Base-by-base conservation (phyloP, 2,797 vertebrate genomes). In the Chromobotia macracanthus region DNA sequence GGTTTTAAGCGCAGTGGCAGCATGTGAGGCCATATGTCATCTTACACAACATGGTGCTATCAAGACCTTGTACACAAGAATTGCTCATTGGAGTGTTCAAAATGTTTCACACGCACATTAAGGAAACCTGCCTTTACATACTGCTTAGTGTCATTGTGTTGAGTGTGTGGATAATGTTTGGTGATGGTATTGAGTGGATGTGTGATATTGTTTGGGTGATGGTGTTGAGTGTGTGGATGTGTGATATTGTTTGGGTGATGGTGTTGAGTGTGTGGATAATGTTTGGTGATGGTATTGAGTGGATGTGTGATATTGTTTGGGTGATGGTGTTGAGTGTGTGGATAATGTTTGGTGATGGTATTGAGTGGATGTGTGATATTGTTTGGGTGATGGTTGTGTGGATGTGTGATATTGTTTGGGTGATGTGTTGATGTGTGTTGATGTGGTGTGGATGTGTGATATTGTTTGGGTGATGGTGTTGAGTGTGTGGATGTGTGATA, bases 1-100 rank as follows among this genome's bases (percentile, higher is more conserved):
- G 73, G 76, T 68, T 85, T 19, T 79, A 3, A 70, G 75, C 0
- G 16, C 69, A 31, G 79, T 63, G 65, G 35, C 16, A 18, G 72
- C 63, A 80, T 64, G 60, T 64, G 28, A 25, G 19, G 80, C 80
- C 35, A 72, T 77, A 80, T 84, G 84, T 75, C 73, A 82, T 77
- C 55, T 76, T 72, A 68, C 53, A 81, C 68, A 81, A 76, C 72
- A 35, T 70, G 67, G 55, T 77, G 58, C 60, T 75, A 16, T 72
- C 56, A 79, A 79, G 63, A 69, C 55, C 51, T 63, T 70, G 65
- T 58, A 35, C 28, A 44, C 58, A 35, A 58, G 67, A 79, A 41
- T 44, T 48, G 72, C 46, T 82, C 74, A 71, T 74, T 51, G 58
- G 67, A 63, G 65, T 46, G 48, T 69, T 77, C 31, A 69, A 53